Base-by-base conservation (phyloP, 2,888 invertebrate species). In the Tineola bisselliella region DNA sequence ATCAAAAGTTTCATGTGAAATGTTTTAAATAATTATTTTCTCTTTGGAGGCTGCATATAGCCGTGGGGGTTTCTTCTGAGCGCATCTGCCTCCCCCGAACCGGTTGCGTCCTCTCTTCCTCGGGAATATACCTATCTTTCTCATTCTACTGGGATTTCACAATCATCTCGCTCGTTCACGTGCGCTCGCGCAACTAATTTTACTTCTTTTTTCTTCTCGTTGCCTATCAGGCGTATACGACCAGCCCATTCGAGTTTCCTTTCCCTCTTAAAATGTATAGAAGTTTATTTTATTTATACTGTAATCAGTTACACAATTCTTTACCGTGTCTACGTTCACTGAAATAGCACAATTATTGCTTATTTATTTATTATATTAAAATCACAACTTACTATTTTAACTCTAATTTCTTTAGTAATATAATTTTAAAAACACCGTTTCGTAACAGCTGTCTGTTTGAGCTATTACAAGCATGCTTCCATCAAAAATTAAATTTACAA, bases 81-180 rank as follows among this genome's bases (percentile, higher is more conserved):
- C 76, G 74, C 84, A 86, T 86, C 61, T 56, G 86, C 86, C 74
- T 80, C 81, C 81, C 77, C 66, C 70, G 72, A 81, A 86, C 86
- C 84, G 86, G 86, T 86, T 83, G 75, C 70, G 71, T 77, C 76
- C 77, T 75, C 73, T 76, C 74, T 75, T 74, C 74, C 72, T 75
- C 71, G 69, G 67, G 67, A 66, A 69, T 69, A 61, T 65, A 61
- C 44, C 67, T 63, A 48, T 78, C 81, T 64, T 84, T 74, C 64
- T 25, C 25, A 2, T 25, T 66, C 78, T 44, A 63, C 62, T 57
- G 38, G 59, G 44, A 62, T 44, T 17, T 3, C 6, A 44, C n/a
- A 13, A 12, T 19, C 38, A 18, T 62, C 59, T 48, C 25, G 12
- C 44, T 60, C 59, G 38, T 19, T 44, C 63, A 15, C 60, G 54